Percentiles rank a stretch among this genome's conserved stretches.
Conservation (phyloP, 2,888 invertebrate genomes). For the Sesia bembeciformis region DNA sequence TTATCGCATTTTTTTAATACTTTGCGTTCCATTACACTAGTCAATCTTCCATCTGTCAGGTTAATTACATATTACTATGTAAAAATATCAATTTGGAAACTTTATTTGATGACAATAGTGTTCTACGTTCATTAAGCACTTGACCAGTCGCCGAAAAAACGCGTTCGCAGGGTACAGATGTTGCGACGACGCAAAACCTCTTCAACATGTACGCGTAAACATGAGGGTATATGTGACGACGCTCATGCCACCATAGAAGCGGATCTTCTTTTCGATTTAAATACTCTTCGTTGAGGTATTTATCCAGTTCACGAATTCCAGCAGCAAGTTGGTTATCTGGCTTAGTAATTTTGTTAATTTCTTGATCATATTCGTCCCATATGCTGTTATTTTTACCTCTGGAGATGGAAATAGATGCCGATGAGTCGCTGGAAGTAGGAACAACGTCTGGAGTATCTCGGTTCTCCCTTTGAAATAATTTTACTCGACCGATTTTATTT, state of each 20-base stretch:
- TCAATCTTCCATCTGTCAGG: not conserved
- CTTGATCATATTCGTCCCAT: slow-evolving; percentile 11
- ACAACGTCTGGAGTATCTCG: not conserved
- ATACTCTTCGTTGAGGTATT: slow-evolving; percentile 14
- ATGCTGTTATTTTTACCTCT: too few relatives aligned
- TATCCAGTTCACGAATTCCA: slow-evolving; percentile 13
- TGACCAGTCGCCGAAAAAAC: slow-evolving; percentile 19
- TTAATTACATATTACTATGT: slow-evolving; percentile 1
- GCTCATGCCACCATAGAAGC: not conserved
- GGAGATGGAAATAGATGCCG: not conserved
- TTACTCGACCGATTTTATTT: not conserved
- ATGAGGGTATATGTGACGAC: not conserved
- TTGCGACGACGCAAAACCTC: slow-evolving; percentile 14
- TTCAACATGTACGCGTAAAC: slow-evolving; percentile 12
- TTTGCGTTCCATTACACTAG: not conserved
- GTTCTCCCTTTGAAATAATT: slow-evolving; percentile 1
- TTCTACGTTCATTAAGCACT: slow-evolving; percentile 15
- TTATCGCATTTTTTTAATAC: not conserved
- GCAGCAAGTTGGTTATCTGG: slow-evolving; percentile 9
- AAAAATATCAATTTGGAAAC: slow-evolving; percentile 11
- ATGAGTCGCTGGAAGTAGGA: not conserved
- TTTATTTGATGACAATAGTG: slow-evolving; percentile 12
- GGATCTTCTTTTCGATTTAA: slow-evolving; percentile 11
- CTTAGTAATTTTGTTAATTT: slow-evolving; percentile 3
- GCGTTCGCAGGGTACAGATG: slow-evolving; percentile 21